Conservation (phyloP, 2,888 invertebrate species). For the Patella pellucida region DNA sequence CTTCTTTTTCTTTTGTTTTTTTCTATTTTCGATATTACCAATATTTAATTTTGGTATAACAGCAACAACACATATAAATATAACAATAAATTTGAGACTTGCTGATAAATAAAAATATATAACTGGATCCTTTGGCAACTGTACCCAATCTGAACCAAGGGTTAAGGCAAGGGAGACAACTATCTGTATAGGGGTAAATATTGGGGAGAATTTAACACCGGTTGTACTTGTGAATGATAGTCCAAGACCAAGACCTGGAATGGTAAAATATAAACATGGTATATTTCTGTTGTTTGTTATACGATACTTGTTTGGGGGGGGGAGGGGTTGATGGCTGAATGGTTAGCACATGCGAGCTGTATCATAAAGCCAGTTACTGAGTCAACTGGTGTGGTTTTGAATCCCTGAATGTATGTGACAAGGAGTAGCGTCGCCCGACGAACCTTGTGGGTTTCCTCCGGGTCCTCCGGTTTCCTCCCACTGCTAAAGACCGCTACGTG, state of each 20-base stretch:
- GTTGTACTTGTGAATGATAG: not conserved
- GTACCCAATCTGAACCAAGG: conserved; percentile 4
- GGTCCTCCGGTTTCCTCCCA: no score
- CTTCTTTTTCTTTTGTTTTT: not conserved
- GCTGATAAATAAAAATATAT: conserved; percentile 23
- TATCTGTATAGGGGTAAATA: not conserved
- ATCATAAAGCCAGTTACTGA: no score
- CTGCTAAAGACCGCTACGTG: no score
- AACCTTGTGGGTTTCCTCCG: no score
- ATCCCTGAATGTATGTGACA: no score
- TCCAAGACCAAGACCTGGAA: conserved; percentile 14
- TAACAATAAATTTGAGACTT: conserved; percentile 20
- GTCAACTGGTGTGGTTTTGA: no score
- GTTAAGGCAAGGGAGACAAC: conserved; percentile 5
- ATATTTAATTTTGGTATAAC: conserved; percentile 22
- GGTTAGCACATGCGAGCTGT: no score
- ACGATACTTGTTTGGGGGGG: no score
- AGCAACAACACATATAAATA: conserved; percentile 20
- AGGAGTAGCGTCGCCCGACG: no score
- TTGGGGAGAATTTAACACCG: no score
- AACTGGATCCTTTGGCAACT: conserved; percentile 19
- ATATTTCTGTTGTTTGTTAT: not conserved
- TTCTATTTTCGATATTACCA: conserved; percentile 1
- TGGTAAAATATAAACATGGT: not conserved
- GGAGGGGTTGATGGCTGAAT: no score